Conservation (phyloP, 2,888 invertebrate species). For the Heliconius charithonia region DNA sequence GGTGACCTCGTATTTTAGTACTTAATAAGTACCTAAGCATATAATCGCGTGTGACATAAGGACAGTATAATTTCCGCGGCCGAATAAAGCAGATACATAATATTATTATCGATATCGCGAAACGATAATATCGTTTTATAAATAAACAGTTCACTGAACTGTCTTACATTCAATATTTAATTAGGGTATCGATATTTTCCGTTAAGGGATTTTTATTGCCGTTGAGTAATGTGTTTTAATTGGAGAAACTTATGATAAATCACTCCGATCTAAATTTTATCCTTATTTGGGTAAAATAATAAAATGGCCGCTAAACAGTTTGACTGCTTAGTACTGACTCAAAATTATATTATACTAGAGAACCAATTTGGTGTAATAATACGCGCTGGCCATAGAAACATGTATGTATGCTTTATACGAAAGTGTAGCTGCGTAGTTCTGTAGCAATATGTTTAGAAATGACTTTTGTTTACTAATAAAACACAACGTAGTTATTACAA, state of each 20-base stretch:
- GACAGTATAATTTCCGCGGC: not conserved
- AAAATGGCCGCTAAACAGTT: no score
- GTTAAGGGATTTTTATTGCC: not conserved
- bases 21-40: not conserved
- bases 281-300: no score
- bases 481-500: not conserved
- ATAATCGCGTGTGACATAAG: not conserved
- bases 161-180: not conserved
- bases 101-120: not conserved
- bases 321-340: no score
- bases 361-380: no score
- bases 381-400: no score
- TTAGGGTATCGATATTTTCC: not conserved
- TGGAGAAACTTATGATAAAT: not conserved
- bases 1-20: not conserved
- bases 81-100: not conserved
- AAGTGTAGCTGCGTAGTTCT: no score
- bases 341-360: no score
- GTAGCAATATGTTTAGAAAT: not conserved
- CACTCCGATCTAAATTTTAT: no score
- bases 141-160: not conserved
- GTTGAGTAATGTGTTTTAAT: not conserved
- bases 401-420: not conserved
- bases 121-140: not conserved
- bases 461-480: conserved; percentile 51